Evolutionary conservation across 2,888 invertebrate species (phyloP).

Genomic region (Autographa gamma): DNA sequence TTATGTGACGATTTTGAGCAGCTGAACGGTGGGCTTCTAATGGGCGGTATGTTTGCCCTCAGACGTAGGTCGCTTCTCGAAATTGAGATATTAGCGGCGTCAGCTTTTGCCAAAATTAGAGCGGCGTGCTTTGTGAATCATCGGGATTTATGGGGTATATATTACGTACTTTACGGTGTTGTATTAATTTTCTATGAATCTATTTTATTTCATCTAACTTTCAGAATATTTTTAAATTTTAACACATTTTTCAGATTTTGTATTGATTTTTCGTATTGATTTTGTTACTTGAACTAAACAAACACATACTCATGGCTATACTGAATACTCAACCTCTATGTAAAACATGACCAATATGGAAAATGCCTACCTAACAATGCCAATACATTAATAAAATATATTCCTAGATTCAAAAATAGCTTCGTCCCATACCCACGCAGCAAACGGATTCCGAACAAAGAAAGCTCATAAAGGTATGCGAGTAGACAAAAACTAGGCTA

Average conservation of each 20-base stretch:
- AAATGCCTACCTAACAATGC: too few species aligned
- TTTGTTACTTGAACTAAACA: too few species aligned
- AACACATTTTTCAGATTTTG: not conserved
- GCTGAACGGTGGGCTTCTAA: slow-evolving; percentile 69
- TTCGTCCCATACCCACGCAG: slow-evolving; percentile 9
- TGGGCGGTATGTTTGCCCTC: slow-evolving; percentile 83
- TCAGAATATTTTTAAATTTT: not conserved
- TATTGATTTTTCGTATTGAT: too few species aligned
- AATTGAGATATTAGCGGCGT: slow-evolving; percentile 85
- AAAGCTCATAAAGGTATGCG: slow-evolving; percentile 24
- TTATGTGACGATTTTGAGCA: slow-evolving; percentile 69
- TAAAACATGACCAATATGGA: too few species aligned
- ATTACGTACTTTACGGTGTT: slow-evolving; percentile 32
- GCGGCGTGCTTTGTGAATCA: slow-evolving; percentile 79
- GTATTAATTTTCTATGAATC: slow-evolving; percentile 6
- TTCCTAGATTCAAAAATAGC: slow-evolving; percentile 14
- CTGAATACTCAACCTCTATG: too few species aligned
- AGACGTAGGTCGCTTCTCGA: slow-evolving; percentile 82
- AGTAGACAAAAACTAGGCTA: slow-evolving; percentile 42
- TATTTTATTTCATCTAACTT: slow-evolving; percentile 6
- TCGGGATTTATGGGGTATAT: slow-evolving; percentile 66
- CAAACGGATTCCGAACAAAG: slow-evolving; percentile 24
- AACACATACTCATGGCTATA: too few species aligned
- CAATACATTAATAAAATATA: not conserved
- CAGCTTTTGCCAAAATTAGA: slow-evolving; percentile 68